These are phyloP conservation scores for Quiscalus mexicanus DNA, from an alignment of 2,113 vertebrate species.

Conservation along the genomic window DNA sequence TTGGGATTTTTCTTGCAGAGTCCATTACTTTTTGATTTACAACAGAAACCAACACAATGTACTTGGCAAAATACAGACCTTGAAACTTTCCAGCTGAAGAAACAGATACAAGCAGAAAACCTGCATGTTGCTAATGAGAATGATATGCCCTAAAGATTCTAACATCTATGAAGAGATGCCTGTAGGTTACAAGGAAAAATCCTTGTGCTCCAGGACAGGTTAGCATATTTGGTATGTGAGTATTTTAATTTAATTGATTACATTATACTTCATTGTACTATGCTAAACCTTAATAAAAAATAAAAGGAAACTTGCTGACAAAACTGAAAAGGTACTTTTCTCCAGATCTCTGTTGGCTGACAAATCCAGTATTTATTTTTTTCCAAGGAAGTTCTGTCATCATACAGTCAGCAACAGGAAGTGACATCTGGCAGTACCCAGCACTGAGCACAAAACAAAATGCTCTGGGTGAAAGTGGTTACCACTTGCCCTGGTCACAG, in stretches of 20 bases:
- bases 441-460: background rate
- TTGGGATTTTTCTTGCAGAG: background rate
- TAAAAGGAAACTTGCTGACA: background rate
- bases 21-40: conserved; percentile 53
- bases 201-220: background rate
- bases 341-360: background rate
- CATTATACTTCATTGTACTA: background rate
- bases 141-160: background rate
- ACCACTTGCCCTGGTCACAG: background rate
- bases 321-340: background rate
- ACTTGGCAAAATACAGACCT: conserved; percentile 5
- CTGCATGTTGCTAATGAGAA: background rate
- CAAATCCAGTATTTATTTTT: background rate
- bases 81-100: conserved; percentile 60
- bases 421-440: background rate
- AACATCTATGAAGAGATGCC: background rate
- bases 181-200: background rate
- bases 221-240: background rate
- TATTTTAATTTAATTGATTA: background rate
- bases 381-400: background rate
- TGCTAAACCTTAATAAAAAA: background rate
- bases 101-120: background rate
- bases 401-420: background rate
- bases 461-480: background rate
- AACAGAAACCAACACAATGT: conserved; percentile 22